Base-by-base conservation (phyloP, 2,888 invertebrate genomes). In the Pocota personata region DNA sequence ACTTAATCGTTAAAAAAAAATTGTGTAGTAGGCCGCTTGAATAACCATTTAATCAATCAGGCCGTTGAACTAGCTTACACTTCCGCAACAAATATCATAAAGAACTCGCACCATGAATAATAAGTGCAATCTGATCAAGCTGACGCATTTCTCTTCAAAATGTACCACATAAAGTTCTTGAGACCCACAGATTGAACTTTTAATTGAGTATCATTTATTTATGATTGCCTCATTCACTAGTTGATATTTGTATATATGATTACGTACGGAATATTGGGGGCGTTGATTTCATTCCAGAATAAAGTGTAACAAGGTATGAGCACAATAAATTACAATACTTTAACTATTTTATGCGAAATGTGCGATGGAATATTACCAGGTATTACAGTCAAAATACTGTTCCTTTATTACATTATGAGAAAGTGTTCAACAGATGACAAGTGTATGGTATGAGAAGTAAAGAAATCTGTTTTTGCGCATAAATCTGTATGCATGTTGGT, bases 181-280 rank as follows among this genome's bases (percentile, higher is more conserved):
- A 62, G 10, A 73, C 60, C 37, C 57, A 32, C 48, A 76, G 48
- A 50, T 67, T 67, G 67, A 76, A 76, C 66, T 76, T 67, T 67
- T 48, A 76, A 76, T 76, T 76, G 67, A 37, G 57, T 55, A 58
- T 58, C 48, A 48, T 67, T 67, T 58, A 67, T 76, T 76, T 58
- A 66, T 46, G 32, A 27, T 12, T n/a, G 37, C 19, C 4, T 30
- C 50, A n/a, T 24, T 50, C n/a, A 66, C 48, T 72, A 72, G 30
- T 55, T 50, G 19, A 32, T 52, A 52, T 50, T 27, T 1, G 5
- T 14, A 7, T 58, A n/a, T n/a, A n/a, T n/a, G n/a, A n/a, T n/a
- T n/a, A n/a, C n/a, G 21, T 40, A 37, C 27, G 12, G 8, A 46
- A 48, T 40, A 48, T 79, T n/a, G 66, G 66, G 79, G 79, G 79